Base-by-base conservation (phyloP, 2,797 vertebrate genomes). In the Poecilia velifera region DNA sequence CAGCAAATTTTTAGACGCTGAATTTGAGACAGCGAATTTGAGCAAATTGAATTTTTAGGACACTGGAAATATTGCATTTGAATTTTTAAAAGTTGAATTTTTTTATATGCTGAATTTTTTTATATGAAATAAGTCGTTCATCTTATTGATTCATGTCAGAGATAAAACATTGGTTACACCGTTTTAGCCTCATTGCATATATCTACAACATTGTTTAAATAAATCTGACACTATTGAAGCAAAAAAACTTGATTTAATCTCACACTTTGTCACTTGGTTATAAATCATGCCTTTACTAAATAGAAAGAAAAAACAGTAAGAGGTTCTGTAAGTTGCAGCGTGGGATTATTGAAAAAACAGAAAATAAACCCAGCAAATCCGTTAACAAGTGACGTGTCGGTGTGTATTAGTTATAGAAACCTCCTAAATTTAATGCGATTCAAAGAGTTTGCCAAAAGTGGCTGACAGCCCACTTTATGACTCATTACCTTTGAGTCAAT, bases 81-180 rank as follows among this genome's bases (percentile, higher is more conserved):
- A 34, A 34, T 34, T 34, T 34, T 34, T 34, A 34, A 34, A 34
- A 34, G 34, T 34, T 34, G 34, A 34, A 34, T 34, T 34, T 34
- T 34, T 34, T 34, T 2, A 34, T 34, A 34, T 70, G 82, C n/a
- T 34, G 34, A 34, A 34, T 34, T 34, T 34, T 34, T 34, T 34
- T 2, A 34, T 34, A 34, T 70, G 82, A 86, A 84, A 68, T n/a
- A 20, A 20, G 68, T 12, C 7, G 62, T 4, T 53, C 51, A 20
- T 39, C 74, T 87, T 47, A 81, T 78, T 76, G 80, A 22, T 64
- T 66, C 6, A 34, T 82, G 78, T 76, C 81, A 71, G 16, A 77
- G 84, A 94, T 91, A 92, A 92, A 86, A 10, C 3, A 0, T 45
- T 87, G 80, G 90, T 91, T 93, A 91, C 92, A 76, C 87, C 84